phyloP scores from a whole-genome alignment of 2,113 vertebrate species.

The Plestiodon gilberti region DNA sequence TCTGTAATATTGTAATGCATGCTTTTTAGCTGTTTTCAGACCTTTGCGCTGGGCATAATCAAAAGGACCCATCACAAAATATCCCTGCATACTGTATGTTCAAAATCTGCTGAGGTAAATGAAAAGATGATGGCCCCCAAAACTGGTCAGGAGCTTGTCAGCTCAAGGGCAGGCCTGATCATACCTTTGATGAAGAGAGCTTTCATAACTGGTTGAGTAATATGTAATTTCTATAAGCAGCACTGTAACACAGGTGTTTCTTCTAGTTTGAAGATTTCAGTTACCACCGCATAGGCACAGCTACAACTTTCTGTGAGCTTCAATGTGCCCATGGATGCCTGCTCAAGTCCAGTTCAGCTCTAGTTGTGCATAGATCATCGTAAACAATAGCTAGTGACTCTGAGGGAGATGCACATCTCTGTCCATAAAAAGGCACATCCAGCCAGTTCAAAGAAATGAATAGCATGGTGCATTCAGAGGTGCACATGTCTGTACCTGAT shows the following conservation, averaged over 20 bases:
- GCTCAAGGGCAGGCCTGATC: background rate
- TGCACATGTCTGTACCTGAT: background rate
- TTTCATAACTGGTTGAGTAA: background rate
- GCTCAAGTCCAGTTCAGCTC: background rate
- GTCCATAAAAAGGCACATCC: too few relatives aligned
- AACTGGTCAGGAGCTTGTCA: background rate
- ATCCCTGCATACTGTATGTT: background rate
- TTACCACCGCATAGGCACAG: background rate
- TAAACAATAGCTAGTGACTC: background rate
- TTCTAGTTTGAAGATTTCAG: background rate
- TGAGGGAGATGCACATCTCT: background rate
- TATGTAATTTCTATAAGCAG: conserved; percentile 4
- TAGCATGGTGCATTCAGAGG: too few relatives aligned
- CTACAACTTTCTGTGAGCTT: background rate
- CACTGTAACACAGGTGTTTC: background rate
- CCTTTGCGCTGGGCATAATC: conserved; percentile 15
- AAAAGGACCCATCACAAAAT: background rate
- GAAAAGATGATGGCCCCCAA: background rate
- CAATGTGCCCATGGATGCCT: background rate
- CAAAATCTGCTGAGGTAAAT: background rate
- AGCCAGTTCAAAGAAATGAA: background rate
- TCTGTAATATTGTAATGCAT: background rate
- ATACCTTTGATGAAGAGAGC: background rate
- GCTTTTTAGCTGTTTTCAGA: conserved; percentile 8
- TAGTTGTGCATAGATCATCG: background rate